Percentiles rank a stretch among this genome's conserved stretches.
Conservation (phyloP, 2,888 invertebrate genomes). For the Rhaphigaster nebulosa region DNA sequence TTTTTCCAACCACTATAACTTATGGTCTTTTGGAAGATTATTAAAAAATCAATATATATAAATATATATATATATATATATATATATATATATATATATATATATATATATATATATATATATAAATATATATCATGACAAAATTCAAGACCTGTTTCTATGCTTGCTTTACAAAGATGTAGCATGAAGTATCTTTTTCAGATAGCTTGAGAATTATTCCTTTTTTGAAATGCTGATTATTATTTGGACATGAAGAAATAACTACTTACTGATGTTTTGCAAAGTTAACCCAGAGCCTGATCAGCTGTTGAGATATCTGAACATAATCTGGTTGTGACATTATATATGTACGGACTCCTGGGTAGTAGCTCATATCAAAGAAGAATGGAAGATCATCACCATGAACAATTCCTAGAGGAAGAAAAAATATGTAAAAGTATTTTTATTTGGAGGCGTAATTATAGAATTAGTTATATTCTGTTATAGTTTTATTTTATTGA, state of each 20-base stretch:
- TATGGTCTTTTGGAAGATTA: no score
- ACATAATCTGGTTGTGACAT: slow-evolving; percentile 15
- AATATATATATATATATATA: no score
- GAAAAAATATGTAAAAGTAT: background rate
- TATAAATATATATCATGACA: no score
- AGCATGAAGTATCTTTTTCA: no score
- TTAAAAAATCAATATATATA: no score
- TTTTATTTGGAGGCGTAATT: background rate
- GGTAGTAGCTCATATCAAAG: background rate
- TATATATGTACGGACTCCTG: background rate
- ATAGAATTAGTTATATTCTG: no score
- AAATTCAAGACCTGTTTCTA: no score
- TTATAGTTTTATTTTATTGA: no score
- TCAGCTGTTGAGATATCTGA: slow-evolving; percentile 4
- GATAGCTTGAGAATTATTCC: background rate
- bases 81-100: no score
- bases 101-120: no score
- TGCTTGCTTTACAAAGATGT: no score
- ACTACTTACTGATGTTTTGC: slow-evolving; percentile 28
- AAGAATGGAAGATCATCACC: slow-evolving; percentile 5
- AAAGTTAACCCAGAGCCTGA: slow-evolving; percentile 26
- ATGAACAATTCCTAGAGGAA: background rate
- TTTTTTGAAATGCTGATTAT: background rate
- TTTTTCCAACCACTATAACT: no score
- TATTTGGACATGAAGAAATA: background rate